Base-by-base conservation (phyloP, 2,113 vertebrate genomes). In the Tenebrosternarchus preto region DNA sequence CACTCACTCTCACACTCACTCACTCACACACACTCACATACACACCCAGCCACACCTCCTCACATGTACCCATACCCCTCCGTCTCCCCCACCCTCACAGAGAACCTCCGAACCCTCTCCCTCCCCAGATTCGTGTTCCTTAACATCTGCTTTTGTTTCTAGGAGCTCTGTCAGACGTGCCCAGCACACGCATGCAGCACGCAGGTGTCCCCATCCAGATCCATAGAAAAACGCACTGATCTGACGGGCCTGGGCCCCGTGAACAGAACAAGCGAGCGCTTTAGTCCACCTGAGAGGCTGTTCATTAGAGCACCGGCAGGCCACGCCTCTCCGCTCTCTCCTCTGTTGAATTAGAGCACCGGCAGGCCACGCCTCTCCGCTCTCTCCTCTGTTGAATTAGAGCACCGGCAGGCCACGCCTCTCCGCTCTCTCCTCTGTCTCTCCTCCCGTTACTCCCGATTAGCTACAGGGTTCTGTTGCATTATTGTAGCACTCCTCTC, bases 91-190 rank as follows among this genome's bases (percentile, higher is more conserved):
- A 36, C 60, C 25, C 24, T 27, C 59, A 22, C 59, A 25, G 6
- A 36, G 74, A 68, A 82, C 73, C n/a, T 60, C 71, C 16, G 43
- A 20, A 59, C 69, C 59, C 8, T 33, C 17, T 19, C 79, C 31
- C 68, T 66, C 63, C 79, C 36, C 64, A 76, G 80, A 81, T 63
- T 19, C 43, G 63, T 19, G 57, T 33, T 67, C 67, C 76, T 78
- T 77, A 64, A 82, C 80, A 77, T 82, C 55, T 63, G 68, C 17
- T 56, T 78, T 55, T 63, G 70, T 25, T 82, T 25, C 27, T n/a
- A 77, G 63, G 33, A 56, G 73, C 68, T 70, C 68, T 57, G 72
- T 81, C 80, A 76, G 76, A 76, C 12, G 8, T 15, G 8, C n/a
- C 12, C 59, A n/a, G 55, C 59, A 29, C 66, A 63, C 24, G 55